Evolutionary conservation across 1,140 invertebrate species (phyloP).

Genomic region (Nebria ingens): DNA sequence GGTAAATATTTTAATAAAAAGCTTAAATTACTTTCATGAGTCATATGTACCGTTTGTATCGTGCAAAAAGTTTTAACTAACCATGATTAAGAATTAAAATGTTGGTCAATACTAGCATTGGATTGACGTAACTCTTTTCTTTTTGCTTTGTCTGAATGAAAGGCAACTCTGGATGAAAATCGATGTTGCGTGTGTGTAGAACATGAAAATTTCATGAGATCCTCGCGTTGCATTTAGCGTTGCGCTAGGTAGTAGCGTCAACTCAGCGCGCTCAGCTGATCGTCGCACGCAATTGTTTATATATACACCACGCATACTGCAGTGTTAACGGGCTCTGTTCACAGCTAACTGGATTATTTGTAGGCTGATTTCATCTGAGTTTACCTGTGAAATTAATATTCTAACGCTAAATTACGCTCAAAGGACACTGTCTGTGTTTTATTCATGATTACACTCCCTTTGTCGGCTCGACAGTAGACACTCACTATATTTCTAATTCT

Average conservation of each 20-base stretch:
- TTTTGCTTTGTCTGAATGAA: too few species aligned
- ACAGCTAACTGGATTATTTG: not conserved
- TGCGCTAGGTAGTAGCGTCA: too few species aligned
- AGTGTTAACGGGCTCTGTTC: not conserved
- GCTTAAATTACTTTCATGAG: too few species aligned
- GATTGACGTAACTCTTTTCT: too few species aligned
- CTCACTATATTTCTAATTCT: too few species aligned
- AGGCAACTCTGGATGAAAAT: too few species aligned
- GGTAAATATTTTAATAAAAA: too few species aligned
- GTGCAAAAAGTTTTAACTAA: too few species aligned
- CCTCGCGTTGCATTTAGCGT: not conserved
- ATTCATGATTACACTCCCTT: not conserved
- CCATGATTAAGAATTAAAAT: too few species aligned
- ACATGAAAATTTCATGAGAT: not conserved
- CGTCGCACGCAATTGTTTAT: not conserved
- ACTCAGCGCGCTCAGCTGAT: not conserved
- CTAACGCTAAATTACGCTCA: not conserved
- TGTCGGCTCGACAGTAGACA: too few species aligned
- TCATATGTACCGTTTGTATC: too few species aligned
- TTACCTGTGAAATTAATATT: slow-evolving; percentile 9
- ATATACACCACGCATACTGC: not conserved
- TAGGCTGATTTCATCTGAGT: slow-evolving; percentile 2
- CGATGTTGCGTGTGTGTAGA: not conserved
- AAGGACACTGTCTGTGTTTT: not conserved
- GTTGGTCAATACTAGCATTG: too few species aligned